Evolutionary conservation across 2,113 vertebrate genomes (phyloP).

Genomic region (Corydoras sp.): DNA sequence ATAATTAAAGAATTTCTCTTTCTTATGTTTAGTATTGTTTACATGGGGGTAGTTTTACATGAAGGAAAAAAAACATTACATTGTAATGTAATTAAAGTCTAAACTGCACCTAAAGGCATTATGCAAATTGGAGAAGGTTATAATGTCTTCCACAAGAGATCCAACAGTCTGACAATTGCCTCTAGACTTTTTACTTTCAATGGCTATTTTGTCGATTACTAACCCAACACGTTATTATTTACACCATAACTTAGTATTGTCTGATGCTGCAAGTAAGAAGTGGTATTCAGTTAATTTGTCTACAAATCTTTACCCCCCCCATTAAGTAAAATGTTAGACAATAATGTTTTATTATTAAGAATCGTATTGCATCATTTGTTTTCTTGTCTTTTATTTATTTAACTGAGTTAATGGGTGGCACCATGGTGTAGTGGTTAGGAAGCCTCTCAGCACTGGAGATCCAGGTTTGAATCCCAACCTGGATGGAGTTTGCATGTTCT

Average conservation of each 20-base stretch:
- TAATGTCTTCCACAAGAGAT: constrained; percentile 43
- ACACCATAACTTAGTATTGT: constrained; percentile 21
- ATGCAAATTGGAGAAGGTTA: constrained; percentile 56
- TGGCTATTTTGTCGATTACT: constrained; percentile 33
- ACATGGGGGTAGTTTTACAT: constrained; percentile 41
- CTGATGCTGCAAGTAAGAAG: constrained; percentile 18
- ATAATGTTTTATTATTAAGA: no score
- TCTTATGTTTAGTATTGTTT: constrained; percentile 44
- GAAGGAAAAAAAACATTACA: constrained; percentile 43
- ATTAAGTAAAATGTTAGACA: no score
- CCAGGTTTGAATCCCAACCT: no score
- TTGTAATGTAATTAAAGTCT: constrained; percentile 58
- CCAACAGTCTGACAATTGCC: constrained; percentile 38
- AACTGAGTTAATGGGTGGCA: no score
- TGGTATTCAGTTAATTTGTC: not conserved
- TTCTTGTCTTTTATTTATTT: no score
- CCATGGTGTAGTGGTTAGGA: no score
- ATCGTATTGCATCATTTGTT: no score
- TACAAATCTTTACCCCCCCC: no score
- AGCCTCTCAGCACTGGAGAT: no score
- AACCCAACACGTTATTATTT: constrained; percentile 30
- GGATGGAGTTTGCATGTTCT: no score
- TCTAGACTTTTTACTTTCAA: constrained; percentile 34
- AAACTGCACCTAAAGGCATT: constrained; percentile 54
- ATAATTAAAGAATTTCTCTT: constrained; percentile 63